Evolutionary conservation across 2,797 vertebrate species (phyloP).

Genomic region (Heteromormyrus szaboi): DNA sequence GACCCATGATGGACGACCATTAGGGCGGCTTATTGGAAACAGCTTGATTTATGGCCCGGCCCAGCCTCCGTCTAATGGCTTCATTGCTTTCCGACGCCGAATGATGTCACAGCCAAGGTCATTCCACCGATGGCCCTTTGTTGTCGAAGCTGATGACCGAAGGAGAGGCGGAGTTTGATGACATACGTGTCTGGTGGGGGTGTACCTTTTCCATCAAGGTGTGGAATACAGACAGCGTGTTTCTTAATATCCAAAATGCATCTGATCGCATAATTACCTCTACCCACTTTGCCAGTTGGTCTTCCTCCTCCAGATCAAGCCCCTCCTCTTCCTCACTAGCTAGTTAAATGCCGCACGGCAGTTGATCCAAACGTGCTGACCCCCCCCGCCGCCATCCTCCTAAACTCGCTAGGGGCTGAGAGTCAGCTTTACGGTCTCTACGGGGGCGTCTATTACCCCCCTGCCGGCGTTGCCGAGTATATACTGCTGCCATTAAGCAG

Average conservation of each 20-base stretch:
- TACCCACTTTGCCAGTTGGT: conserved; percentile 16
- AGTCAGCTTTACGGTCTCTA: conserved; percentile 82
- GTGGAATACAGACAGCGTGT: not conserved
- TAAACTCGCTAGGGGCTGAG: conserved; percentile 63
- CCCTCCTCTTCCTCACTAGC: conserved; percentile 38
- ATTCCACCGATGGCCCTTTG: conserved; percentile 91
- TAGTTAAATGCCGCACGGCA: conserved; percentile 67
- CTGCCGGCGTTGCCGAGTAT: conserved; percentile 88
- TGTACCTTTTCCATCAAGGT: not conserved
- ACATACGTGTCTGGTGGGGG: conserved; percentile 34
- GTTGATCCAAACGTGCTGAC: conserved; percentile 65
- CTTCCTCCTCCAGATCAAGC: conserved; percentile 33
- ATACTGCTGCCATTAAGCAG: conserved; percentile 86
- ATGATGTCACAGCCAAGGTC: conserved; percentile 99
- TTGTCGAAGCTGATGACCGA: conserved; percentile 92
- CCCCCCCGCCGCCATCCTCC: conserved; percentile 59
- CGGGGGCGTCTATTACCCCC: conserved; percentile 92
- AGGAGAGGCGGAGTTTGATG: conserved; percentile 58
- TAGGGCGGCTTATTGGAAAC: conserved; percentile 99
- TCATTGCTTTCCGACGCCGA: conserved; percentile 97
- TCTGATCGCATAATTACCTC: not conserved
- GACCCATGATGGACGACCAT: conserved; percentile 98
- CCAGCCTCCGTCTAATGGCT: conserved; percentile 98
- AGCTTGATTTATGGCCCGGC: conserved; percentile 98
- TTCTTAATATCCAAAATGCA: not conserved